Base-by-base conservation (phyloP, 2,797 vertebrate genomes). In the Dermochelys coriacea region DNA sequence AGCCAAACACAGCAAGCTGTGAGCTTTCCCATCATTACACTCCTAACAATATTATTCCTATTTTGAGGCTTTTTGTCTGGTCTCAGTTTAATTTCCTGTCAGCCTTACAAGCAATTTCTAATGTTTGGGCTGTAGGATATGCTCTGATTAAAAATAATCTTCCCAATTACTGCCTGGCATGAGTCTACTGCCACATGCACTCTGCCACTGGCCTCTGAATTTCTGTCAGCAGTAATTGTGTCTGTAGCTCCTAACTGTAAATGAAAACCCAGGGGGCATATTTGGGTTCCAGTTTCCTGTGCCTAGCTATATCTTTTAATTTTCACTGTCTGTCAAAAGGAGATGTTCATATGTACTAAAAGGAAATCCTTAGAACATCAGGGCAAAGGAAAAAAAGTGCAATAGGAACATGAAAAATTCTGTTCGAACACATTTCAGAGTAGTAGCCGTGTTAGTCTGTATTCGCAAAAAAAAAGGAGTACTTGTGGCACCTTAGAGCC, bases 81-180 rank as follows among this genome's bases (percentile, higher is more conserved):
- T 96, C 94, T 97, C 90, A 81, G 97, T 98, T 98, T 98, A 98
- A 98, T 98, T 98, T 98, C 98, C 98, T 98, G 97, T 95, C 98
- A 98, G 97, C 96, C 97, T 98, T 98, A 97, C 94, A 96, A 98
- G 98, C 98, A 96, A 97, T 97, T 98, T 98, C 97, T 97, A 97
- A 97, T 98, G 98, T 98, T 98, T 97, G 97, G 97, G 97, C 98
- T 98, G 97, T 97, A 98, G 98, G 98, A 98, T 98, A 98, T 97
- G 96, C 96, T 98, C 97, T 98, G 98, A 98, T 98, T 98, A 98
- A 98, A 98, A 98, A 98, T 98, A 98, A 98, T 98, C 98, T 98
- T 97, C 97, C 98, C 98, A 98, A 98, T 98, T 98, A 98, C 81
- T 93, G 97, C 94, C 80, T 98, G 97, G 98, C 97, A 97, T 68